Evolutionary conservation across 1,140 invertebrate species (phyloP).

Genomic region (Phthorimaea operculella): DNA sequence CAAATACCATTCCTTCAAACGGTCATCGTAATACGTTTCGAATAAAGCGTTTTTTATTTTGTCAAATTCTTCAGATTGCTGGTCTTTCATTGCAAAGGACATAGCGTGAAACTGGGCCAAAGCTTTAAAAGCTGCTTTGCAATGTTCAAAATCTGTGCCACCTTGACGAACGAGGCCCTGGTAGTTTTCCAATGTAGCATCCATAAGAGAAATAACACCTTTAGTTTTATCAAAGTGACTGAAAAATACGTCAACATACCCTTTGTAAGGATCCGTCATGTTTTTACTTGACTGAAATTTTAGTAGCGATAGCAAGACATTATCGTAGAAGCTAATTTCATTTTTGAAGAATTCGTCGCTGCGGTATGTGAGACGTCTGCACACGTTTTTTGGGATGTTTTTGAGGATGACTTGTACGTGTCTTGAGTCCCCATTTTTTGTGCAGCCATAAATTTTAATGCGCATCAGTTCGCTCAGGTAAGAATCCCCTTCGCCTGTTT

Average conservation of each 20-base stretch:
- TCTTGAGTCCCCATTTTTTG: conserved; percentile 29
- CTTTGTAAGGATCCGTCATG: conserved; percentile 61
- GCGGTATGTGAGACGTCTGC: conserved; percentile 71
- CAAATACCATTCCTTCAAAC: conserved; percentile 72
- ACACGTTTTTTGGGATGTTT: conserved; percentile 71
- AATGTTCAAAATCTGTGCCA: conserved; percentile 66
- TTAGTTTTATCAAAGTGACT: conserved; percentile 70
- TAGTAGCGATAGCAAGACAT: conserved; percentile 68
- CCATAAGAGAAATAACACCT: conserved; percentile 75
- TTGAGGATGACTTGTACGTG: conserved; percentile 71
- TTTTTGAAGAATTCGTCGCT: conserved; percentile 76
- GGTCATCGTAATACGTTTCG: conserved; percentile 71
- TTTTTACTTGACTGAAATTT: conserved; percentile 64
- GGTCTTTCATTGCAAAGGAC: conserved; percentile 75
- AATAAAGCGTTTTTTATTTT: conserved; percentile 45
- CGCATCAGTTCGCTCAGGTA: conserved; percentile 73
- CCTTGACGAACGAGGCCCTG: conserved; percentile 57
- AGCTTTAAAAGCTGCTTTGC: conserved; percentile 66
- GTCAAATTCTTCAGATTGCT: conserved; percentile 69
- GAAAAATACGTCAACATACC: conserved; percentile 68
- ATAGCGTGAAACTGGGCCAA: conserved; percentile 77
- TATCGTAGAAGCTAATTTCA: conserved; percentile 74
- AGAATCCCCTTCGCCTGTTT: conserved; percentile 72
- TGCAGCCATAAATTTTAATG: conserved; percentile 66
- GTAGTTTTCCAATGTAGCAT: conserved; percentile 55